Evolutionary conservation across 2,888 invertebrate genomes (phyloP).

Genomic region (Neria commutata): DNA sequence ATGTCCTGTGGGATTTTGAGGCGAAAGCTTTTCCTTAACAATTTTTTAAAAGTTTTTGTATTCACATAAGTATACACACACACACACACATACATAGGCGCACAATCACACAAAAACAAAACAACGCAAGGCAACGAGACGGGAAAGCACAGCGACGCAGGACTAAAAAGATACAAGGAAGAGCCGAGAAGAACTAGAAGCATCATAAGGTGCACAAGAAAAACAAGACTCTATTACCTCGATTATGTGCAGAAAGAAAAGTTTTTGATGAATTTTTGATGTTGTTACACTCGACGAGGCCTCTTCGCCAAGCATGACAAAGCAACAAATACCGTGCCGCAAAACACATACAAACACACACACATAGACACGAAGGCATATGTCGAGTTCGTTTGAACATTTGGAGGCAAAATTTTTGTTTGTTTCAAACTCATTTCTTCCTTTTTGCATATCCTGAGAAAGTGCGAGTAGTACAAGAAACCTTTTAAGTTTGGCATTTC

Average conservation of each 20-base stretch:
- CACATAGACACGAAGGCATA: no score
- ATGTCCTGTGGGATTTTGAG: constrained; percentile 39
- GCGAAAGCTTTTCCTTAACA: constrained; percentile 27
- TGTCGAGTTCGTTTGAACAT: no score
- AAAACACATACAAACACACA: background rate
- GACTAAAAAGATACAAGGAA: no score
- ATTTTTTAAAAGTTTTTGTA: constrained; percentile 28
- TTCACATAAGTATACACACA: constrained; percentile 22
- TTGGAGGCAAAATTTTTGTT: no score
- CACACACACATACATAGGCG: constrained; percentile 21
- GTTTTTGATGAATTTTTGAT: background rate
- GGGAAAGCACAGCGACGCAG: background rate
- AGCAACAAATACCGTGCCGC: no score
- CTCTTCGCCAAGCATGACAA: background rate
- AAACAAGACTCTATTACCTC: constrained; percentile 5
- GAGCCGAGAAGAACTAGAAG: no score
- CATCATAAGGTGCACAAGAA: no score
- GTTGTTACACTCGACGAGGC: background rate
- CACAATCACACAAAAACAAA: constrained; percentile 2
- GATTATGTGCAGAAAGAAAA: background rate
- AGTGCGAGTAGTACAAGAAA: no score
- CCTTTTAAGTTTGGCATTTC: no score
- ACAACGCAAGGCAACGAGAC: no score
- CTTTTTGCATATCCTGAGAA: no score
- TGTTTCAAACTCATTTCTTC: no score